phyloP scores from a whole-genome alignment of 1,140 invertebrate species.

The Popillia japonica region DNA sequence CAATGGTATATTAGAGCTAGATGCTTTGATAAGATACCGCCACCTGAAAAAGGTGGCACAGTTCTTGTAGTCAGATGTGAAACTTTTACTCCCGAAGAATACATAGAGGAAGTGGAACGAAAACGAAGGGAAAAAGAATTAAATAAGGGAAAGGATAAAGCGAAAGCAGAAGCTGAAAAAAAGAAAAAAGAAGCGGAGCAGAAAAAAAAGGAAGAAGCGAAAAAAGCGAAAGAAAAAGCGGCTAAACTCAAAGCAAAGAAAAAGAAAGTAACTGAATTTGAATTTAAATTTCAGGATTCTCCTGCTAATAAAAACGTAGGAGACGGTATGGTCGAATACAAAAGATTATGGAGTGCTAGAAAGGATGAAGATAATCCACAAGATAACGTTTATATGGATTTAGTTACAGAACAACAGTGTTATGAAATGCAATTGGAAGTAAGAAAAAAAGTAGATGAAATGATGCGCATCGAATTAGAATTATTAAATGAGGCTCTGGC shows the following conservation, averaged over 20 bases:
- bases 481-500: conserved; percentile 63
- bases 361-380: conserved; percentile 61
- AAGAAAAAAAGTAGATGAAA: conserved; percentile 64
- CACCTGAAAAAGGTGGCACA: conserved; percentile 64
- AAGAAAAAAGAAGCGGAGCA: conserved; percentile 52
- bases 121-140: conserved; percentile 49
- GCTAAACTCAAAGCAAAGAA: conserved; percentile 54
- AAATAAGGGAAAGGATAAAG: conserved; percentile 46
- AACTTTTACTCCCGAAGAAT: conserved; percentile 65
- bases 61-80: conserved; percentile 65
- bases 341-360: conserved; percentile 61
- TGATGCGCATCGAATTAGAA: conserved; percentile 67
- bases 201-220: conserved; percentile 53
- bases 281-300: conserved; percentile 47
- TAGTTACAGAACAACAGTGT: conserved; percentile 64
- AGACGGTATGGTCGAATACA: conserved; percentile 60
- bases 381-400: conserved; percentile 61
- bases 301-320: conserved; percentile 55
- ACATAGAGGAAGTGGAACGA: conserved; percentile 54
- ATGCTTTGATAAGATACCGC: conserved; percentile 66
- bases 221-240: conserved; percentile 57
- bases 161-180: conserved; percentile 47
- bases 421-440: conserved; percentile 66
- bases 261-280: conserved; percentile 56
- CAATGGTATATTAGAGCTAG: conserved; percentile 65